Evolutionary conservation across 1,140 invertebrate genomes (phyloP).

Genomic region (Penaeus chinensis): DNA sequence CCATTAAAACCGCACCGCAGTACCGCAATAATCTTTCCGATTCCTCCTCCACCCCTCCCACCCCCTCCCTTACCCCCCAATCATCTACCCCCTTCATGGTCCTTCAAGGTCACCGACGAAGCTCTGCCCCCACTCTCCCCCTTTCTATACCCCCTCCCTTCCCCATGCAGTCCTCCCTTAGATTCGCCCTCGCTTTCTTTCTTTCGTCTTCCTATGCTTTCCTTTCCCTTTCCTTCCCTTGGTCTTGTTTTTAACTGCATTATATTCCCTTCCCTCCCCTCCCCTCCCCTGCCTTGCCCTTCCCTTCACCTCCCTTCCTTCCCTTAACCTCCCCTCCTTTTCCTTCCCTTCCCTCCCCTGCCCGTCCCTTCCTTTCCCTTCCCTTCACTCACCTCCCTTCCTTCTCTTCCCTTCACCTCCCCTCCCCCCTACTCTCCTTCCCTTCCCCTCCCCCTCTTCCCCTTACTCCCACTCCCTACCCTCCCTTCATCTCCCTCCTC

Average conservation of each 20-base stretch:
- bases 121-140: not conserved
- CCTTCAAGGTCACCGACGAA: too few species aligned
- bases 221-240: not conserved
- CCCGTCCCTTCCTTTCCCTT: not conserved
- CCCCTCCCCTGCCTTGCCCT: too few species aligned
- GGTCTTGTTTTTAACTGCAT: too few species aligned
- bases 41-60: too few species aligned
- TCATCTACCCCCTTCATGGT: too few species aligned
- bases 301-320: too few species aligned
- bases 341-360: not conserved
- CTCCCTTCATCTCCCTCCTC: not conserved
- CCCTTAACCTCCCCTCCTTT: too few species aligned
- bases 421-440: not conserved
- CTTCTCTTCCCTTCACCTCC: not conserved
- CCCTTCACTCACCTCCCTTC: not conserved
- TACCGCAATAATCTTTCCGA: too few species aligned
- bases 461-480: not conserved
- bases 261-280: too few species aligned
- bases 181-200: not conserved
- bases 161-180: not conserved
- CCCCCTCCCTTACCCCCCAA: too few species aligned
- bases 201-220: not conserved
- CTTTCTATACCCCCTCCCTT: not conserved
- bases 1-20: too few species aligned
- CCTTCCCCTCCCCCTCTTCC: not conserved